Conservation (phyloP, 2,797 vertebrate genomes). For the Champsocephalus esox region DNA sequence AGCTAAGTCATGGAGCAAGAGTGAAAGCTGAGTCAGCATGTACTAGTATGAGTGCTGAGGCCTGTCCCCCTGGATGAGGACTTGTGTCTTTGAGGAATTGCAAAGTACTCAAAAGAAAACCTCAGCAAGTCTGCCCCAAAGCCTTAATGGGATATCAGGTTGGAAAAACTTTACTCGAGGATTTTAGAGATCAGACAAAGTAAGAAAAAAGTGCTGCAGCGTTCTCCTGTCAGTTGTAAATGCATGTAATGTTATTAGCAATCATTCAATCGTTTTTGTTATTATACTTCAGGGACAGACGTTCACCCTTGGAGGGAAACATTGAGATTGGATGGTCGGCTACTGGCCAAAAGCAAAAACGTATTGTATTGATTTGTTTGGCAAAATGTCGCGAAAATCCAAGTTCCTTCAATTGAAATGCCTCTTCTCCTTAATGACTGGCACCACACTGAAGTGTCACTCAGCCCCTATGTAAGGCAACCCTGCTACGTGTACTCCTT, state of each 20-base stretch:
- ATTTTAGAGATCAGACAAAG: slow-evolving; percentile 8
- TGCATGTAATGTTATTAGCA: slow-evolving; percentile 1
- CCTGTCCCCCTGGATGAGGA: slow-evolving; percentile 46
- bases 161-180: neutral
- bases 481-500: too few relatives aligned
- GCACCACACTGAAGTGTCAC: too few relatives aligned
- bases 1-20: slow-evolving; percentile 26
- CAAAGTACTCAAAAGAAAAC: slow-evolving; percentile 35
- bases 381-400: too few relatives aligned
- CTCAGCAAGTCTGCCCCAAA: slow-evolving; percentile 36
- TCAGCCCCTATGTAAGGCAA: too few relatives aligned
- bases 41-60: slow-evolving; percentile 26
- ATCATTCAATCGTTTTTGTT: slow-evolving; percentile 1
- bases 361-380: too few relatives aligned
- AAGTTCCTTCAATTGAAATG: too few relatives aligned
- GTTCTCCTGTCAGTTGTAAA: slow-evolving; percentile 8
- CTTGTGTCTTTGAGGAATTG: slow-evolving; percentile 49
- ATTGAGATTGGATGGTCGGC: too few relatives aligned
- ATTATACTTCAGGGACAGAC: neutral
- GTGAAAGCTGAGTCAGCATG: slow-evolving; percentile 57
- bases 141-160: slow-evolving; percentile 10
- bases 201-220: neutral
- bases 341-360: too few relatives aligned
- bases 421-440: too few relatives aligned
- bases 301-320: too few relatives aligned